Base-by-base conservation (phyloP, 2,113 vertebrate species). In the Phocoena phocoena region DNA sequence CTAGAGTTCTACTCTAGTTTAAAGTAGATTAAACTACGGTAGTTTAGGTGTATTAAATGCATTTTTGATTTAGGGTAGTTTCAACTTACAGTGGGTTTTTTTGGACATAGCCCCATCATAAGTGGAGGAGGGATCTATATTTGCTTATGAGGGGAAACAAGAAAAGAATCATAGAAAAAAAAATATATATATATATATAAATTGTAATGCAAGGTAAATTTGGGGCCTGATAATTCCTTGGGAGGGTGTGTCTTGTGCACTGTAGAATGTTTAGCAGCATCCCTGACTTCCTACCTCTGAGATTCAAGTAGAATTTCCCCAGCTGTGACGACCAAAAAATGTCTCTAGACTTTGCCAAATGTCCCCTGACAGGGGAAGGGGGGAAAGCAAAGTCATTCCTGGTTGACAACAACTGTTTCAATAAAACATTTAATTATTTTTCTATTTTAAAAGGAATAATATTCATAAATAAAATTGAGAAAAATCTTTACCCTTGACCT, bases 401-500 rank as follows among this genome's bases (percentile, higher is more conserved):
- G 3, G 25, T 79, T 63, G 33, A 47, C 58, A 88, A 74, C 14
- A 5, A 62, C 7, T 26, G 2, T n/a, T 65, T 81, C 44, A 74
- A 80, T 60, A 31, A 84, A 86, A 12, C 15, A 0, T 33, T 71
- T 90, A 5, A 50, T 70, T 77, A 41, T 92, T 92, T 86, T 55
- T 26, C 13, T 60, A 53, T 86, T 94, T 88, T 83, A 9, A 60
- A 96, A 70, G 14, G 65, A 90, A 82, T 28, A 82, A 3, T 17
- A 71, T 11, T 4, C 6, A 47, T 1, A 50, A 62, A 67, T 60
- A 26, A 62, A 91, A 89, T 26, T 38, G 25, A 89, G 55, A 92
- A 55, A 28, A 70, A 36, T 67, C 23, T 71, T 95, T 97, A 90
- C 28, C 83, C 74, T 96, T 97, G 90, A 90, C 87, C 90, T 97